Evolutionary conservation across 1,140 invertebrate genomes (phyloP).

Genomic region (Lutraria rhynchaena): DNA sequence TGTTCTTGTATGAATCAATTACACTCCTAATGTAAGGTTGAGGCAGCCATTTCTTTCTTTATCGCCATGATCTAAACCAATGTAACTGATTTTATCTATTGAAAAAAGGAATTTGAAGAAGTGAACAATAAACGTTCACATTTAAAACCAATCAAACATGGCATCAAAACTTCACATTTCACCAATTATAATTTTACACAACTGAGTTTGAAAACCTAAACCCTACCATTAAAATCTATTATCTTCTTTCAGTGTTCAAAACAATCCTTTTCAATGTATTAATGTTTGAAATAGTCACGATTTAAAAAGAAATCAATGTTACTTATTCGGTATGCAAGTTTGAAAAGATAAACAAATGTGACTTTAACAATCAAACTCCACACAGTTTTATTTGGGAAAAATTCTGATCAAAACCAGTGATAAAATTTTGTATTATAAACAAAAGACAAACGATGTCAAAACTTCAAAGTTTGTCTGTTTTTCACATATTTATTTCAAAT

Average conservation of each 20-base stretch:
- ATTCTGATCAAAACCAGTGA: no score
- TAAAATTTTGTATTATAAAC: no score
- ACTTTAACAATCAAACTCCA: no score
- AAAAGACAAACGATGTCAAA: no score
- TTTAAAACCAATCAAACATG: slow-evolving; percentile 40
- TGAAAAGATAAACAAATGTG: neutral
- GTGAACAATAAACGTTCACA: neutral
- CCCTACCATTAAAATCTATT: slow-evolving; percentile 52
- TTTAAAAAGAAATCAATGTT: slow-evolving; percentile 19
- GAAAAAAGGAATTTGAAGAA: neutral
- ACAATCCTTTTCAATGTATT: slow-evolving; percentile 22
- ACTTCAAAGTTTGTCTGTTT: no score
- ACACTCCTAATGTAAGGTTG: no score
- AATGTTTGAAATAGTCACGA: no score
- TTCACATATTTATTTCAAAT: no score
- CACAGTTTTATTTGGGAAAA: no score
- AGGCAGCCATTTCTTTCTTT: neutral
- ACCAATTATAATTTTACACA: slow-evolving; percentile 1
- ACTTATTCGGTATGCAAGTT: slow-evolving; percentile 6
- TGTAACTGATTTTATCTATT: slow-evolving; percentile 29
- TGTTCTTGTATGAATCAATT: no score
- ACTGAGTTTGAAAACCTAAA: slow-evolving; percentile 19
- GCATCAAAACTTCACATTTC: neutral
- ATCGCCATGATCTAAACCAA: slow-evolving; percentile 1
- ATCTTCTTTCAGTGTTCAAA: slow-evolving; percentile 9